Conservation (phyloP, 2,888 invertebrate species). For the Acrocyrtus sp. region DNA sequence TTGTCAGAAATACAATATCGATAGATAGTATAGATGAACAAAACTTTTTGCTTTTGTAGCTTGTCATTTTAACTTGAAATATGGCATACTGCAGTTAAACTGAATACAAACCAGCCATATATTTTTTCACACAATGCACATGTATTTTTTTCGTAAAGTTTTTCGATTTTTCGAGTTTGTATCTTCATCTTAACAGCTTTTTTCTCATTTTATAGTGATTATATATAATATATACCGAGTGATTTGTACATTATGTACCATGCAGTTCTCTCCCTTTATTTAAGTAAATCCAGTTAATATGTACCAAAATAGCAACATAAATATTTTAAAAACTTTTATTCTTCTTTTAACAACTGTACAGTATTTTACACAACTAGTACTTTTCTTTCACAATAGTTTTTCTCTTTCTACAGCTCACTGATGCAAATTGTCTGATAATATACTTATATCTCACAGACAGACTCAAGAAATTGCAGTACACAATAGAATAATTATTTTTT, state of each 20-base stretch:
- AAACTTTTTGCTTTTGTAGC: too few species aligned
- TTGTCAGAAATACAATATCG: too few species aligned
- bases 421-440: constrained; percentile 32
- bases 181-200: too few species aligned
- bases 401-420: constrained; percentile 28
- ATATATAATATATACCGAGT: constrained; percentile 35
- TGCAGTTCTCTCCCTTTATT: constrained; percentile 39
- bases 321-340: constrained; percentile 40
- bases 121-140: too few species aligned
- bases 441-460: constrained; percentile 20
- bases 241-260: constrained; percentile 43
- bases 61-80: too few species aligned
- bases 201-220: constrained; percentile 26
- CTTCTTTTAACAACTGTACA: constrained; percentile 39
- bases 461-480: constrained; percentile 2
- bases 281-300: constrained; percentile 39
- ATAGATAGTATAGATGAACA: too few species aligned
- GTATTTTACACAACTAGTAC: constrained; percentile 31
- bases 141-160: too few species aligned
- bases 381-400: constrained; percentile 17
- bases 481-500: constrained; percentile 7
- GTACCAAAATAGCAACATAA: constrained; percentile 53
- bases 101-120: too few species aligned
- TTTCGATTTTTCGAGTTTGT: too few species aligned
- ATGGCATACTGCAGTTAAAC: too few species aligned